These are phyloP conservation scores for Calcarius lapponicus DNA, from an alignment of 2,797 vertebrate species.

Conservation along the genomic window DNA sequence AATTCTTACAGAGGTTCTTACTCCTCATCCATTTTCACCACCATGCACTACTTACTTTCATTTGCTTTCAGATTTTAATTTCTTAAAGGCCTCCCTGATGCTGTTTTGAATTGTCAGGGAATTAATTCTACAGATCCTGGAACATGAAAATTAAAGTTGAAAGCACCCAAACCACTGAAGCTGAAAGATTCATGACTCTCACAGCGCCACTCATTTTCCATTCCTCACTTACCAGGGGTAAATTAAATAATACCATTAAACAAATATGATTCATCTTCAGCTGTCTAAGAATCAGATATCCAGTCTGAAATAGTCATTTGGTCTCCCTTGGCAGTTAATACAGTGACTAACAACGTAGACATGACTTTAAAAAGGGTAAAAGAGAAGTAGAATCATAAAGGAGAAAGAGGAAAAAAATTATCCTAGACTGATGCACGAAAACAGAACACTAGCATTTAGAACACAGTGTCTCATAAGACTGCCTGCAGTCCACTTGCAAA, in stretches of 20 bases:
- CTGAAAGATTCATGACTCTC: not conserved
- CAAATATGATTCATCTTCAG: not conserved
- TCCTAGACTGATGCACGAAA: not conserved
- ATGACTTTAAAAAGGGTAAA: not conserved
- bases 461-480: not conserved
- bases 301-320: not conserved
- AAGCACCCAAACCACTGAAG: not conserved
- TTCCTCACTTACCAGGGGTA: not conserved
- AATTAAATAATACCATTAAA: not conserved
- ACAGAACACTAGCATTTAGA: not conserved
- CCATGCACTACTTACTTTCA: not conserved
- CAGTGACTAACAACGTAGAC: not conserved
- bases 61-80: not conserved
- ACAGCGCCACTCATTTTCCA: not conserved
- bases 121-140: not conserved
- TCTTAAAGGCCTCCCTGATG: not conserved
- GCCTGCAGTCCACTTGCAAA: not conserved
- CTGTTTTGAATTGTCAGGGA: not conserved
- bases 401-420: not conserved
- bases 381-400: not conserved
- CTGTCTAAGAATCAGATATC: not conserved
- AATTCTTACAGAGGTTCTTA: not conserved
- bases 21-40: not conserved
- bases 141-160: not conserved
- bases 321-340: not conserved